Conservation (phyloP, 2,888 invertebrate genomes). For the Ischnus inquisitorius region DNA sequence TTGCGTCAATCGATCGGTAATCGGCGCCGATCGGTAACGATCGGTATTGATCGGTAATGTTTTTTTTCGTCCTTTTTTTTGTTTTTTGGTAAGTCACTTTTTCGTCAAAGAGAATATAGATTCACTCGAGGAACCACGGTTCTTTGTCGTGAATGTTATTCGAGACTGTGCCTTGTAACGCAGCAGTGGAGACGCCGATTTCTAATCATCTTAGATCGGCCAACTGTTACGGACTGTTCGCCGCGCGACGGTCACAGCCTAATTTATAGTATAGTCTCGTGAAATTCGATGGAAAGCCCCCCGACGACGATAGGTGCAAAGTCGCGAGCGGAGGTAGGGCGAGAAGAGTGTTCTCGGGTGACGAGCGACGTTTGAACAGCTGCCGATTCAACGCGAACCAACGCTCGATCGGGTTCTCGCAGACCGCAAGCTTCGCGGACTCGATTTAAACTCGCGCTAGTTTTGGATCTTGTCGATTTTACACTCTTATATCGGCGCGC, state of each 20-base stretch:
- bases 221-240: constrained; percentile 78
- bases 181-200: constrained; percentile 61
- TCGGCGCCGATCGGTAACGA: too few species aligned
- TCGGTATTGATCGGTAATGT: too few species aligned
- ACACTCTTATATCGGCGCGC: constrained; percentile 8
- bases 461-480: constrained; percentile 30
- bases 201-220: constrained; percentile 74
- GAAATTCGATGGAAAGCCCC: constrained; percentile 65
- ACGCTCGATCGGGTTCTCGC: neutral
- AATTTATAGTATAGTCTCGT: constrained; percentile 82
- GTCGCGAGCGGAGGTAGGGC: constrained; percentile 85
- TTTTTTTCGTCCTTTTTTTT: constrained; percentile 25
- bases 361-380: constrained; percentile 7
- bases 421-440: constrained; percentile 31
- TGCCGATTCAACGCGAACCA: neutral
- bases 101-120: neutral
- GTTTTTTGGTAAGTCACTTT: neutral
- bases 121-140: neutral
- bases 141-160: neutral
- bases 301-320: constrained; percentile 64
- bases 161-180: constrained; percentile 6
- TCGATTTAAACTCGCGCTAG: constrained; percentile 18
- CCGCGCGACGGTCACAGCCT: constrained; percentile 75
- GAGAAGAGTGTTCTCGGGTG: constrained; percentile 83
- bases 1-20: constrained; percentile 18